Conservation (phyloP, 2,888 invertebrate genomes). For the Epinotia brunnichana region DNA sequence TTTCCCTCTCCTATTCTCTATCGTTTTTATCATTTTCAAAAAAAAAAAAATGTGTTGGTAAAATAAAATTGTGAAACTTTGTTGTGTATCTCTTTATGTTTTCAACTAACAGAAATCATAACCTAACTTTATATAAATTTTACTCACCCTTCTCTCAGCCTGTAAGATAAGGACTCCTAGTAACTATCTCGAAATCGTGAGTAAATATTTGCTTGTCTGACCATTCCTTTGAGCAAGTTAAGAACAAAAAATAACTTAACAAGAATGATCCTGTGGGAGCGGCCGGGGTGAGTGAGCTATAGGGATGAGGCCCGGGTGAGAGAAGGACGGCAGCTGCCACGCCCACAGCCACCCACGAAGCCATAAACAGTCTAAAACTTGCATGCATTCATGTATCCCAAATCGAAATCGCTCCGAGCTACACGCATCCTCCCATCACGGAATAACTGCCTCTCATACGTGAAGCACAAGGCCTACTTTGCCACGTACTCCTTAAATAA, state of each 20-base stretch:
- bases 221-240: conserved; percentile 77
- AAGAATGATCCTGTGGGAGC: conserved; percentile 83
- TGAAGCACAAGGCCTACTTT: conserved; percentile 62
- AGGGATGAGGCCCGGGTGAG: conserved; percentile 50
- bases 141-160: conserved; percentile 49
- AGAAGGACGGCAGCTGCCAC: conserved; percentile 70
- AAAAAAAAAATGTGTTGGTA: too few species aligned
- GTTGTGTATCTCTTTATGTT: too few species aligned
- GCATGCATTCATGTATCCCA: conserved; percentile 83
- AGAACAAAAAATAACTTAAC: conserved; percentile 81
- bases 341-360: conserved; percentile 84
- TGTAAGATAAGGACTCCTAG: conserved; percentile 67
- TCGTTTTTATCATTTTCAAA: too few species aligned
- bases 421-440: conserved; percentile 55
- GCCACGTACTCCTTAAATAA: conserved; percentile 69
- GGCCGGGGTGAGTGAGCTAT: conserved; percentile 70
- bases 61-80: too few species aligned
- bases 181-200: conserved; percentile 81
- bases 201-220: conserved; percentile 82
- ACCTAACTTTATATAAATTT: neutral
- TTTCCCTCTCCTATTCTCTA: too few species aligned
- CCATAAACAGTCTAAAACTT: conserved; percentile 83
- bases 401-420: conserved; percentile 81
- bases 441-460: conserved; percentile 60
- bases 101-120: neutral